Evolutionary conservation across 1,140 invertebrate species (phyloP).

Genomic region (Drosophila subpulchrella): DNA sequence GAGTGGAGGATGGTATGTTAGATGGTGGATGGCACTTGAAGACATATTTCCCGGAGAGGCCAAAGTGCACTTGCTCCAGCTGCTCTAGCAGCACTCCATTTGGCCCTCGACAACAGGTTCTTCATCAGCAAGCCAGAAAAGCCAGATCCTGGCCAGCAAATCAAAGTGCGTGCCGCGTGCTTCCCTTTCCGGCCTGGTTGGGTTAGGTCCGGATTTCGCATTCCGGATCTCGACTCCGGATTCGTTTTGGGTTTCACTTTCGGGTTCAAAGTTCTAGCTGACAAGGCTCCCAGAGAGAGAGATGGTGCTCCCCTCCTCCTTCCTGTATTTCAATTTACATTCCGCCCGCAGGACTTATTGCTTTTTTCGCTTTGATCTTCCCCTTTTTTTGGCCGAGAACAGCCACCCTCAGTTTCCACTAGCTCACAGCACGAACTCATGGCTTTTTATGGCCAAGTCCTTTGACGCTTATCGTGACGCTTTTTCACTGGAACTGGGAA

Average conservation of each 20-base stretch:
- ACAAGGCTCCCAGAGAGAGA: background rate
- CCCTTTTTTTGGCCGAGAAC: constrained; percentile 21
- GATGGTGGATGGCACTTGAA: constrained; percentile 41
- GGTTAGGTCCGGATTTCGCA: constrained; percentile 49
- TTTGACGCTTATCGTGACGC: constrained; percentile 73
- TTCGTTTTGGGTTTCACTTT: constrained; percentile 22
- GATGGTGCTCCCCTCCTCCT: background rate
- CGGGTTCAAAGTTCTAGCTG: constrained; percentile 31
- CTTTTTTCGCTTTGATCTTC: constrained; percentile 75
- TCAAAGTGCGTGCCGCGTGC: constrained; percentile 70
- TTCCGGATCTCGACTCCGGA: background rate
- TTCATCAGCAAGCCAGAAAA: constrained; percentile 17
- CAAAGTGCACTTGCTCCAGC: constrained; percentile 61
- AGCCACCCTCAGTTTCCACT: background rate
- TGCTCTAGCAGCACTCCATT: constrained; percentile 21
- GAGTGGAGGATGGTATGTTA: background rate
- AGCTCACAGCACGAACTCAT: constrained; percentile 4
- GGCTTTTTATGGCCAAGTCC: constrained; percentile 59
- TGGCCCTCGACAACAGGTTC: constrained; percentile 14
- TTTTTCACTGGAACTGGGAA: constrained; percentile 26
- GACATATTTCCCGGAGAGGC: constrained; percentile 65
- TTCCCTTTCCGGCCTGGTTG: constrained; percentile 65
- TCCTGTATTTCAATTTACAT: constrained; percentile 75
- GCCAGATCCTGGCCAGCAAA: constrained; percentile 50
- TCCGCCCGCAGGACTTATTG: constrained; percentile 73